Conservation (phyloP, 2,888 invertebrate genomes). For the Phalangium opilio region DNA sequence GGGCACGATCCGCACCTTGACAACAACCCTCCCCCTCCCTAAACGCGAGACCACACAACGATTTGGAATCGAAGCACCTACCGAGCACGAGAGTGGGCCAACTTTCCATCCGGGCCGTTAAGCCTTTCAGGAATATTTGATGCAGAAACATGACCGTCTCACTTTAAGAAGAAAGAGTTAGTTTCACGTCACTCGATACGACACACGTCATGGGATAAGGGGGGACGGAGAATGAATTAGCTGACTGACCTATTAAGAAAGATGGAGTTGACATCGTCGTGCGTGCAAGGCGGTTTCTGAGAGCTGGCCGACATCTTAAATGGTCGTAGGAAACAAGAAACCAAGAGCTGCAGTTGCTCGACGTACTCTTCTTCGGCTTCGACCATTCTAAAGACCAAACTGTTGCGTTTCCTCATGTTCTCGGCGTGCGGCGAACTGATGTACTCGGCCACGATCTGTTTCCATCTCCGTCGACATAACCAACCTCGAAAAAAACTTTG, state of each 20-base stretch:
- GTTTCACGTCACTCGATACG: no score
- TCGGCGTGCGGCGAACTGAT: conserved; percentile 87
- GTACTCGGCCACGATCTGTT: conserved; percentile 85
- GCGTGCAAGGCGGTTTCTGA: conserved; percentile 78
- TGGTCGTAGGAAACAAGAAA: conserved; percentile 71
- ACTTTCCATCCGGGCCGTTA: conserved; percentile 75
- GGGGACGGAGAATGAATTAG: no score
- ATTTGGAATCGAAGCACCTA: conserved; percentile 28
- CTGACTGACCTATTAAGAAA: conserved; percentile 54
- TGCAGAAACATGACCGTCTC: conserved; percentile 82
- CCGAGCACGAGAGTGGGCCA: conserved; percentile 87
- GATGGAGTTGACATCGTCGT: conserved; percentile 86
- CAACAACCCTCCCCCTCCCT: no score
- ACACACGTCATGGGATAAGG: not conserved
- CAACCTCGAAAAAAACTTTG: conserved; percentile 88
- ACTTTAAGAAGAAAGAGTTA: conserved; percentile 28
- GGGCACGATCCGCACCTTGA: no score
- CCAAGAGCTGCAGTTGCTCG: conserved; percentile 69
- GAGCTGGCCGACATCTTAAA: conserved; percentile 89
- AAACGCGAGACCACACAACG: no score
- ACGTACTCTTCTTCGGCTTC: conserved; percentile 86
- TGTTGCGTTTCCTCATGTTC: conserved; percentile 81
- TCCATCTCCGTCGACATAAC: conserved; percentile 80
- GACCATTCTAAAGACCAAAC: conserved; percentile 76
- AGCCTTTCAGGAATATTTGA: conserved; percentile 83